Base-by-base conservation (phyloP, 2,113 vertebrate genomes). In the Cryptotis parvus region DNA sequence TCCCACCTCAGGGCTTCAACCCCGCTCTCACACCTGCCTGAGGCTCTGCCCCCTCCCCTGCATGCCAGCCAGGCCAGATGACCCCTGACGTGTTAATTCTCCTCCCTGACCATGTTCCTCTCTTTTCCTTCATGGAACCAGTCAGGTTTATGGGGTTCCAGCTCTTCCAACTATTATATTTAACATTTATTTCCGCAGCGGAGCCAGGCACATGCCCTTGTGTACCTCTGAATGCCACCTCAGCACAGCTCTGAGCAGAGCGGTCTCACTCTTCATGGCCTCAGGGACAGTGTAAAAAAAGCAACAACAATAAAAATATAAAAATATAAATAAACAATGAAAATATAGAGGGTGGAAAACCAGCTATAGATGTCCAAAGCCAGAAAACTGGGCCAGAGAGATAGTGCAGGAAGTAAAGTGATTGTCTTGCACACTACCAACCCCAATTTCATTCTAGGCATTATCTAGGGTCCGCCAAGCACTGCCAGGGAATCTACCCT, bases 361-460 rank as follows among this genome's bases (percentile, higher is more conserved):
- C 20, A 31, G 37, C 80, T 39, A 72, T 31, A 58, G 29, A 86
- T 80, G 66, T 77, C 77, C 55, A 75, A 92, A 92, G 27, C 14
- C 45, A 31, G 27, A 77, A 91, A 92, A 69, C 27, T 35, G 55
- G 55, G 55, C 55, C 18, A 58, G 18, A 58, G 55, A 49, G 45
- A 49, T 24, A 20, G 22, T 58, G 24, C 6, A 58, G 20, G 16
- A 24, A 24, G 55, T 24, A 58, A 6, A 20, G 18, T 3, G 22
- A 18, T 58, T 58, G 8, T 22, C 18, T 58, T 58, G 55, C 55
- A 6, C 55, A 58, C 55, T 22, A 58, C 15, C 20, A 4, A 58
- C 55, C 55, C 55, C 55, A 24, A 24, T 4, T 58, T 24, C 4
- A 58, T 58, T 4, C 55, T 24, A 22, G 9, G 55, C 55, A 58